Evolutionary conservation across 2,888 invertebrate species (phyloP), one percentile per base, ranked within the genome.

Genomic region (Drosophila anomalata): DNA sequence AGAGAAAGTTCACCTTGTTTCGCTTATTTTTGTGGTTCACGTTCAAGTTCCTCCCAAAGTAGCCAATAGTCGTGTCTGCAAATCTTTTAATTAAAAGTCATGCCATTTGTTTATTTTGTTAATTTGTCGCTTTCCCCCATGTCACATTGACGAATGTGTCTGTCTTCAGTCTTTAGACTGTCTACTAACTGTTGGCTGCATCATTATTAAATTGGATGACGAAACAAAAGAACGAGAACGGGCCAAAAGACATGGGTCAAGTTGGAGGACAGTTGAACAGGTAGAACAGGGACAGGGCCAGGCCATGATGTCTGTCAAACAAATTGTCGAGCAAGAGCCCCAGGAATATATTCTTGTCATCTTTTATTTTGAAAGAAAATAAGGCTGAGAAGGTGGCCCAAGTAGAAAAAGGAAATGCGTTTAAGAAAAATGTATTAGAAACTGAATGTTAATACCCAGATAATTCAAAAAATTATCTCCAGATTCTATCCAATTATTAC

Each of bases 151-250:
- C 89, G 80, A 86, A 80, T 82, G 73, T 47, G 79, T 79, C 84
- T 80, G 87, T 81, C 76, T 68, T 78, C 71, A 56, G 77, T 75
- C 79, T 81, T 83, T 80, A 71, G 57, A 73, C 79, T 80, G 85
- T 29, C 29, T 29, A 29, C 29, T 29, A 29, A 79, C 77, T 59
- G 60, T 73, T 77, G 72, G 77, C 78, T 79, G 89, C 87, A 87
- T 82, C 87, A 89, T 89, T 89, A 89, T 89, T 89, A 89, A 87
- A 81, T 67, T 57, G 79, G 82, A 82, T 82, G 81, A 82, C 84
- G 57, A 62, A 73, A 78, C 76, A 67, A 58, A 59, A 60, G 57
- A 70, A 54, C 72, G 47, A 56, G 59, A 62, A 31, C 59, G 56
- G 41, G 17, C 33, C 6, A 33, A 41, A 41, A 67, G 77, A 87